Evolutionary conservation across 2,888 invertebrate species (phyloP).

Genomic region (Caenorhabditis panamensis): DNA sequence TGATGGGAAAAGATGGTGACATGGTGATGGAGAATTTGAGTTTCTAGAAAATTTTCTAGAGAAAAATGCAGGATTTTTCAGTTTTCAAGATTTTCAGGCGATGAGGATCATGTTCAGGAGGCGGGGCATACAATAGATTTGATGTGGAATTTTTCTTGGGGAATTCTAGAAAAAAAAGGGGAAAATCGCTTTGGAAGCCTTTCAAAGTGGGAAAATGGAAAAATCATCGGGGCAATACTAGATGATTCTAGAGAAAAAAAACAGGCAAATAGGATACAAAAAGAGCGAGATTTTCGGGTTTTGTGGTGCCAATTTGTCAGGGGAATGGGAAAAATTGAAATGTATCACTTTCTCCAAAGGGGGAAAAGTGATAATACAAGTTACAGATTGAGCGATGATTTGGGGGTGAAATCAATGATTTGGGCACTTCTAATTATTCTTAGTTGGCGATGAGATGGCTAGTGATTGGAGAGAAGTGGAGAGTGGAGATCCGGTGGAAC

Average conservation of each 20-base stretch:
- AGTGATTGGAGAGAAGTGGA: slow-evolving; percentile 30
- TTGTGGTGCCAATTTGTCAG: neutral
- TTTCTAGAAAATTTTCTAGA: neutral
- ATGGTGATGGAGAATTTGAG: neutral
- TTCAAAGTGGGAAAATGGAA: slow-evolving; percentile 10
- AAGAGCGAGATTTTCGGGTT: neutral
- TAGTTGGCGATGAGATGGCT: slow-evolving; percentile 23
- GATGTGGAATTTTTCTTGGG: slow-evolving; percentile 1
- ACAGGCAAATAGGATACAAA: slow-evolving; percentile 36
- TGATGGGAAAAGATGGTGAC: neutral
- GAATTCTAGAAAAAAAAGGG: neutral
- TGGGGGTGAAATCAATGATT: no score
- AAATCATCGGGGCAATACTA: neutral
- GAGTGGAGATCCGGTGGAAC: slow-evolving; percentile 12
- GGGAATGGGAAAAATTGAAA: slow-evolving; percentile 2
- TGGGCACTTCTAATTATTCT: neutral
- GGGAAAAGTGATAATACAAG: neutral
- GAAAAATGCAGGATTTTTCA: slow-evolving; percentile 14
- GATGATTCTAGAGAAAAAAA: neutral
- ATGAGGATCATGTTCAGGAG: neutral
- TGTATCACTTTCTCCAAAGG: slow-evolving; percentile 1
- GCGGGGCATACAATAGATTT: slow-evolving; percentile 20
- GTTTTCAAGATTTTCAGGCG: slow-evolving; percentile 1
- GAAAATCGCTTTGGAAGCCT: slow-evolving; percentile 23
- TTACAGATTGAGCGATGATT: neutral